Evolutionary conservation across 2,888 invertebrate genomes (phyloP), one percentile per base, ranked within the genome.

Genomic region (Temnothorax unifasciatus): DNA sequence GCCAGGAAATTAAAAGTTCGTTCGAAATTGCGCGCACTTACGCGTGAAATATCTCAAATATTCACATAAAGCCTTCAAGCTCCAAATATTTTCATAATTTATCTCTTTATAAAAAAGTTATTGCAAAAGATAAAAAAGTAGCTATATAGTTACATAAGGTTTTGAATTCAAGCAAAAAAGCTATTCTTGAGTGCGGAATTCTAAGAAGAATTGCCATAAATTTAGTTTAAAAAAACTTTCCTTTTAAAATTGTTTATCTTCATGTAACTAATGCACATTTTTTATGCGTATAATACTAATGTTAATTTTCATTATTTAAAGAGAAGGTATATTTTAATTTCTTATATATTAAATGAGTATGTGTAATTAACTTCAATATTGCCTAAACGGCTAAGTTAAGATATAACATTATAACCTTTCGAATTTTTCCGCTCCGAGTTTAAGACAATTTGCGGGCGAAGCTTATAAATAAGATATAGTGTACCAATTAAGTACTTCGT

Each of bases 1-100:
- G 50, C 3, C 66, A 64, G 64, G 64, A 75, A 75, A 75, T 64
- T 75, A 75, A 63, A 75, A 75, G 5, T 34, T 34, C 21, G 21
- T 34, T 64, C 21, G 18, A 50, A 6, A 34, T 64, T 63, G 21
- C 11, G 11, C 15, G 21, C 47, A 34, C 15, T 63, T 44, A 15
- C 1, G 4, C n/a, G 15, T 21, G 34, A 64, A 64, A 64, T 75
- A n/a, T 41, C 9, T 38, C 38, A 38, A 38, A 38, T 38, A 38
- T 8, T 38, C 15, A 29, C 34, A 34, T 34, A 34, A 34, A 34
- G 34, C 6, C 6, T 34, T 52, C n/a, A 4, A 71, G 6, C 11
- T 21, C 0, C 18, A 18, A 52, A 18, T 52, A 11, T 41, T 73
- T 73, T 41, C 9, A 34, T 41, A 3, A 73, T 54, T 71, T 73